Conservation (phyloP, 2,888 invertebrate species). For the Lobophora halterata region DNA sequence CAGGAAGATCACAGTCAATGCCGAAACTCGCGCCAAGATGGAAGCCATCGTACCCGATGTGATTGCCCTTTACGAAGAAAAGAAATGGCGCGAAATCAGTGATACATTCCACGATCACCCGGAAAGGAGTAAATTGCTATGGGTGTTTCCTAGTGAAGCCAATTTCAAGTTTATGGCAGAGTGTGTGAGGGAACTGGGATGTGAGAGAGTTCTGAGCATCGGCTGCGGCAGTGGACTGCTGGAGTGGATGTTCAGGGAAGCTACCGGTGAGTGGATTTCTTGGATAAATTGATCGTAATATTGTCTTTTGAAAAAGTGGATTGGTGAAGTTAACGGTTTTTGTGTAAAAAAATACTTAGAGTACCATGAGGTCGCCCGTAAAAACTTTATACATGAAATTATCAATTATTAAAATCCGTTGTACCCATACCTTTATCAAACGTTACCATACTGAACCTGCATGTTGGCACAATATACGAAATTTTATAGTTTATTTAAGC, state of each 20-base stretch:
- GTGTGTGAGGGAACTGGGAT: slow-evolving; percentile 59
- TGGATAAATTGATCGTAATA: background rate
- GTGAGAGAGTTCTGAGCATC: slow-evolving; percentile 82
- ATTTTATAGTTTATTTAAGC: too few relatives aligned
- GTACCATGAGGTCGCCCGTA: too few relatives aligned
- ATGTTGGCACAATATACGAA: too few relatives aligned
- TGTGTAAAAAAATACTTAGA: too few relatives aligned
- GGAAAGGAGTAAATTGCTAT: slow-evolving; percentile 81
- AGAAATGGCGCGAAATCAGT: slow-evolving; percentile 72
- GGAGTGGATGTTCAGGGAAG: slow-evolving; percentile 87
- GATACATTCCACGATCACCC: slow-evolving; percentile 70
- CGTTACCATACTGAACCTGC: too few relatives aligned
- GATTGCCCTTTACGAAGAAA: slow-evolving; percentile 57
- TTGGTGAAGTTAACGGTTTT: too few relatives aligned
- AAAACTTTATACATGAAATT: too few relatives aligned
- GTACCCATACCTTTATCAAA: too few relatives aligned
- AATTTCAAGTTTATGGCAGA: slow-evolving; percentile 82
- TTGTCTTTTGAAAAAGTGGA: too few relatives aligned
- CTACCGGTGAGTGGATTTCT: slow-evolving; percentile 76
- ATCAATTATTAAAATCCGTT: too few relatives aligned
- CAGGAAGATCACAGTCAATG: slow-evolving; percentile 42
- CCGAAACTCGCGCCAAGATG: slow-evolving; percentile 38
- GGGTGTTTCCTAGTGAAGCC: slow-evolving; percentile 87
- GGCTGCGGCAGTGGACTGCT: slow-evolving; percentile 92
- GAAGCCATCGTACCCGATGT: slow-evolving; percentile 64